phyloP scores from a whole-genome alignment of 1,140 invertebrate genomes.

The Condylostylus longicornis region DNA sequence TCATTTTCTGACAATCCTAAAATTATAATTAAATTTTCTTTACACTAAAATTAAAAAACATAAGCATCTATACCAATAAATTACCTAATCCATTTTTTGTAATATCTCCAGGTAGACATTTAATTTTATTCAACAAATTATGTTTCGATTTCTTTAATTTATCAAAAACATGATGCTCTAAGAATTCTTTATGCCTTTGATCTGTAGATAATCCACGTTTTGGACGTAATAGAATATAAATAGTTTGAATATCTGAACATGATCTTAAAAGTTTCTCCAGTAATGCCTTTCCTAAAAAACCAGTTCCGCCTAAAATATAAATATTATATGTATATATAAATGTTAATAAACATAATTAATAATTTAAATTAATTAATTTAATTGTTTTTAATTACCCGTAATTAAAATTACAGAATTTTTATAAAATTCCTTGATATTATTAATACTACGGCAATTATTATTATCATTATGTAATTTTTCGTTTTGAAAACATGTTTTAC shows the following conservation, averaged over 20 bases:
- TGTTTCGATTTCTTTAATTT: constrained; percentile 18
- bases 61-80: constrained; percentile 1
- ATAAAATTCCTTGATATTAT: constrained; percentile 23
- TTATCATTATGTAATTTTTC: too few relatives aligned
- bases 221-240: constrained; percentile 52
- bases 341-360: neutral
- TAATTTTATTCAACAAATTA: constrained; percentile 28
- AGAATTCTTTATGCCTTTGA: constrained; percentile 20
- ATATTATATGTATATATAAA: neutral
- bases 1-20: constrained; percentile 47
- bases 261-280: constrained; percentile 55
- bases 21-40: constrained; percentile 24
- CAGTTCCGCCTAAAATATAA: constrained; percentile 19
- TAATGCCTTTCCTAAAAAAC: constrained; percentile 49
- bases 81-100: constrained; percentile 25
- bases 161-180: constrained; percentile 25
- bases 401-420: constrained; percentile 24
- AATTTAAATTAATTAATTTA: neutral
- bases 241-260: constrained; percentile 44
- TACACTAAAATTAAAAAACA: constrained; percentile 3
- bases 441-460: too few relatives aligned
- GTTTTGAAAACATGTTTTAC: too few relatives aligned
- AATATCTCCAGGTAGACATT: constrained; percentile 31
- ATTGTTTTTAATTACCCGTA: constrained; percentile 14
- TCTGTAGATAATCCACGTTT: constrained; percentile 32